Evolutionary conservation across 2,888 invertebrate genomes (phyloP).

Genomic region (Iphiclides podalirius): DNA sequence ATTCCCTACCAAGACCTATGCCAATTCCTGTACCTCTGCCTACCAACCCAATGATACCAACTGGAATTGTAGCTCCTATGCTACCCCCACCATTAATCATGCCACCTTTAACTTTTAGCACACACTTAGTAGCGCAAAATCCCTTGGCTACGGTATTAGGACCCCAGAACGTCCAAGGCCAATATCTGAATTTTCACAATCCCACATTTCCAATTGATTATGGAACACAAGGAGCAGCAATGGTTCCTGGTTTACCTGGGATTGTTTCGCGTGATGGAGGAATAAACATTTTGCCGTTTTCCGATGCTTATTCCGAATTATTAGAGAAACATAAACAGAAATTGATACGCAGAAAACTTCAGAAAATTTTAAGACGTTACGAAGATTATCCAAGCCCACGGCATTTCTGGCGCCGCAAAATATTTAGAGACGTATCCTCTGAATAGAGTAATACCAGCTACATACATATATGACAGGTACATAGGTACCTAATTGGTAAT

Average conservation of each 20-base stretch:
- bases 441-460: neutral
- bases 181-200: conserved; percentile 16
- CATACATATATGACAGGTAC: too few relatives aligned
- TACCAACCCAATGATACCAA: conserved; percentile 23
- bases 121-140: conserved; percentile 26
- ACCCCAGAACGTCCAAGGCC: neutral
- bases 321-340: conserved; percentile 57
- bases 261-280: conserved; percentile 56
- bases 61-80: conserved; percentile 21
- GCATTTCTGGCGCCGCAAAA: conserved; percentile 25
- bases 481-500: too few relatives aligned
- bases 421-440: neutral
- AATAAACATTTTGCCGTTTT: conserved; percentile 65
- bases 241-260: conserved; percentile 60
- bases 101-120: conserved; percentile 5
- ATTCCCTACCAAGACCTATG: conserved; percentile 10
- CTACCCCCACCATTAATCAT: conserved; percentile 4
- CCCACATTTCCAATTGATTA: conserved; percentile 26
- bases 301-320: conserved; percentile 60
- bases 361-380: conserved; percentile 43
- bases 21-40: conserved; percentile 22
- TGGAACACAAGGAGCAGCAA: conserved; percentile 34
- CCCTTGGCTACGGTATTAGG: conserved; percentile 33
- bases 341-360: conserved; percentile 46
- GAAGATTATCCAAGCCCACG: conserved; percentile 31